phyloP scores from a whole-genome alignment of 2,113 vertebrate species.

The Megaceryle torquata region DNA sequence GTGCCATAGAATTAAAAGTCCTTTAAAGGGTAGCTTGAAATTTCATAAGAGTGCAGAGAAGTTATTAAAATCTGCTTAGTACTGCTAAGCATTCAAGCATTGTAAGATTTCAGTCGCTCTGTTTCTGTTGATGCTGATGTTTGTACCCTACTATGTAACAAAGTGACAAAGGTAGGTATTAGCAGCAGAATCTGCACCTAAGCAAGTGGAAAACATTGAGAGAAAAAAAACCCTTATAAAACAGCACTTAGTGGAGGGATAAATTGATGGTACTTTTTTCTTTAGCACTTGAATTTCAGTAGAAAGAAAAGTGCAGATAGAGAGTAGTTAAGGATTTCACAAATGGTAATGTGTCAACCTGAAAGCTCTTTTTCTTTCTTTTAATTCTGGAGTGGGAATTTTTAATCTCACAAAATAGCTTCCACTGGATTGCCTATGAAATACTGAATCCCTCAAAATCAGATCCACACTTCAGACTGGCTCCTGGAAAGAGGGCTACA shows the following conservation, averaged over 20 bases:
- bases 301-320: neutral
- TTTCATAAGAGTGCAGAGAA: neutral
- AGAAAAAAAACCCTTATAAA: neutral
- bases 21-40: neutral
- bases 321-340: neutral
- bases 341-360: neutral
- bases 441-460: neutral
- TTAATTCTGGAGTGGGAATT: neutral
- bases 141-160: neutral
- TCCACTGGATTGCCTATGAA: neutral
- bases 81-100: neutral
- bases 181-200: neutral
- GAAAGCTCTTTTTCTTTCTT: neutral
- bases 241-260: neutral
- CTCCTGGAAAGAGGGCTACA: neutral
- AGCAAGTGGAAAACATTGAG: neutral
- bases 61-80: neutral
- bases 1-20: neutral
- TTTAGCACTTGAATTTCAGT: neutral
- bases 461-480: neutral
- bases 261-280: neutral
- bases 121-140: neutral
- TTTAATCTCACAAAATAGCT: neutral
- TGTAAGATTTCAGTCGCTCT: neutral
- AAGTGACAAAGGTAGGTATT: neutral